A percentile compares a stretch with the other conserved stretches of the same genome.
Evolutionary conservation across 2,888 invertebrate species (phyloP).

Genomic region (Hemithea aestivaria): DNA sequence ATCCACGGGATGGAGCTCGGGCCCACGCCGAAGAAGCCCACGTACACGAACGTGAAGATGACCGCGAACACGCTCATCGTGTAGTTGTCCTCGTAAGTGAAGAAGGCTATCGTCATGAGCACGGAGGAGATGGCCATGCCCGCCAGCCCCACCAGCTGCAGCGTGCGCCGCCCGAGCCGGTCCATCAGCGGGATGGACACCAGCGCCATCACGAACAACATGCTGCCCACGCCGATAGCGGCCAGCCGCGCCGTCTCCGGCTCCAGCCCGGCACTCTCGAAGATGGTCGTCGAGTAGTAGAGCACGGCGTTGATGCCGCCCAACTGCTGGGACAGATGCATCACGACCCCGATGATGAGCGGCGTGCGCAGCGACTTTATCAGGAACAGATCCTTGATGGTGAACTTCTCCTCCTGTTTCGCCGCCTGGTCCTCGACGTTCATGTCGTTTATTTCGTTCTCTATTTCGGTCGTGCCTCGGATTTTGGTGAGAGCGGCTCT

Average conservation of each 20-base stretch:
- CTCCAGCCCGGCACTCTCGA: constrained; percentile 80
- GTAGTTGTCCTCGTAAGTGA: constrained; percentile 57
- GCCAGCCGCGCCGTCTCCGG: constrained; percentile 81
- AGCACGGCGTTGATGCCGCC: constrained; percentile 80
- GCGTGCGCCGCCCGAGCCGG: constrained; percentile 82
- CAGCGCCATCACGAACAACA: constrained; percentile 86
- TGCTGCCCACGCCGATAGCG: constrained; percentile 84
- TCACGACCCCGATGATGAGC: constrained; percentile 68
- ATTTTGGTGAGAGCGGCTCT: constrained; percentile 54
- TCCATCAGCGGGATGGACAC: constrained; percentile 88
- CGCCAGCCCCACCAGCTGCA: constrained; percentile 84
- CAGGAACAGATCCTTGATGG: constrained; percentile 55
- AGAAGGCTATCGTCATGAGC: constrained; percentile 81
- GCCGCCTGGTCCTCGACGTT: constrained; percentile 66
- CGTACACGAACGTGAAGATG: constrained; percentile 69
- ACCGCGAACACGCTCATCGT: constrained; percentile 73
- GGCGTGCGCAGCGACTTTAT: constrained; percentile 58
- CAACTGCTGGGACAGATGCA: constrained; percentile 73
- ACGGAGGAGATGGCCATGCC: constrained; percentile 87
- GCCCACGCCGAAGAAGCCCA: constrained; percentile 73
- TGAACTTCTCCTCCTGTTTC: constrained; percentile 62
- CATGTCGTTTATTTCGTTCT: constrained; percentile 72
- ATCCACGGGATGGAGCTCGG: constrained; percentile 78
- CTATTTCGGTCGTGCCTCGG: constrained; percentile 59
- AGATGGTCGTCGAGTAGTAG: constrained; percentile 85